A percentile compares a stretch with the other conserved stretches of the same genome.
Conservation (phyloP, 2,113 vertebrate genomes). For the Paedocypris sp. region DNA sequence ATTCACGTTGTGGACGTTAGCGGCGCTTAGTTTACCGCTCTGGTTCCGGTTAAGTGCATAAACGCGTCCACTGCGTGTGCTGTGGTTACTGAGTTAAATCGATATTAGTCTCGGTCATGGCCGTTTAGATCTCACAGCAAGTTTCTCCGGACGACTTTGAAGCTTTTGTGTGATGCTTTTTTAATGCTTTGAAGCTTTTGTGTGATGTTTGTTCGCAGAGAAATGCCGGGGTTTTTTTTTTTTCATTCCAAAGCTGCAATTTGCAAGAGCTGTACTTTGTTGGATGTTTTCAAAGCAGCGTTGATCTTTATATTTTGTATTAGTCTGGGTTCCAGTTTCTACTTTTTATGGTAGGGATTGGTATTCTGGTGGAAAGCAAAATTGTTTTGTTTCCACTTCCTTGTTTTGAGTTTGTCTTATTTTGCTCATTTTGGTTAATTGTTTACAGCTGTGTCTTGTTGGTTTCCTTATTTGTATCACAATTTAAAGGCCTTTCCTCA, state of each 20-base stretch:
- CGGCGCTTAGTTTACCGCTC: constrained; percentile 25
- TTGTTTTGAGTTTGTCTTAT: too few relatives aligned
- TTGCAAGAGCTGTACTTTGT: too few relatives aligned
- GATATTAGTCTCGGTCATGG: not conserved
- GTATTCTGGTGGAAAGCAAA: too few relatives aligned
- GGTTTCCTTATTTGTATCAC: too few relatives aligned
- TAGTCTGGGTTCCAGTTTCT: too few relatives aligned
- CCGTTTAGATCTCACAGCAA: not conserved
- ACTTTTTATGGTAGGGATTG: too few relatives aligned
- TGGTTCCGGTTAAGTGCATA: constrained; percentile 11
- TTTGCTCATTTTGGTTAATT: too few relatives aligned
- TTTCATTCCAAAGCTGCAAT: not conserved
- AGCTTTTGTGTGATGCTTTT: constrained; percentile 1
- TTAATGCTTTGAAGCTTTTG: constrained; percentile 4
- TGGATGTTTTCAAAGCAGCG: too few relatives aligned
- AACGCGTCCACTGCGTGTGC: not conserved
- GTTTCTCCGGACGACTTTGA: not conserved
- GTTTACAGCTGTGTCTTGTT: too few relatives aligned
- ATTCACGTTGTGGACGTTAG: constrained; percentile 23
- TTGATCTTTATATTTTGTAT: too few relatives aligned
- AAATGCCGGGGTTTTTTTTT: not conserved
- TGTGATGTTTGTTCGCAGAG: not conserved
- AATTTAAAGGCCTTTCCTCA: too few relatives aligned
- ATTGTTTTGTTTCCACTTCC: too few relatives aligned
- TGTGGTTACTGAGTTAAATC: not conserved